These are phyloP conservation scores for Axis porcinus DNA, from an alignment of 2,113 vertebrate genomes.

Conservation along the genomic window DNA sequence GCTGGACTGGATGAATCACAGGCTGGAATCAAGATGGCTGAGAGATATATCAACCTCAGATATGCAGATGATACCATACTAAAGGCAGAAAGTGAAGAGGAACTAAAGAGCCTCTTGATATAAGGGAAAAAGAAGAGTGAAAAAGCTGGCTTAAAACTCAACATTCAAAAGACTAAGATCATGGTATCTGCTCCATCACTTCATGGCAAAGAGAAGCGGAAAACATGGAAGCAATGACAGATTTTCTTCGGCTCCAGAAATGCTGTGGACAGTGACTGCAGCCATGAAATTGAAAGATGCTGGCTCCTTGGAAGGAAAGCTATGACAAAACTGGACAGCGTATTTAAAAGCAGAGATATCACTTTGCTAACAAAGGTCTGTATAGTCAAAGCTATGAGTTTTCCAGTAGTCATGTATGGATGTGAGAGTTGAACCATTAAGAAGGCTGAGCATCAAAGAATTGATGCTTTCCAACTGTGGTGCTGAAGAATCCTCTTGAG, in stretches of 20 bases:
- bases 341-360: not conserved
- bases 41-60: not conserved
- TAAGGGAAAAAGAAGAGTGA: not conserved
- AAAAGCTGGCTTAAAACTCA: not conserved
- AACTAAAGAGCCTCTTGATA: not conserved
- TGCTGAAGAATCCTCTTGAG: not conserved
- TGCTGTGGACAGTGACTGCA: not conserved
- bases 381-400: not conserved
- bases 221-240: not conserved
- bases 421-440: not conserved
- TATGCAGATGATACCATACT: not conserved
- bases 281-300: not conserved
- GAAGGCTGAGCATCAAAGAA: not conserved
- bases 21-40: not conserved
- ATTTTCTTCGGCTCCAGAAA: not conserved
- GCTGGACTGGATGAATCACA: not conserved
- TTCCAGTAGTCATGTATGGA: not conserved
- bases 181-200: not conserved
- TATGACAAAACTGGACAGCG: not conserved
- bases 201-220: not conserved
- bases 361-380: not conserved
- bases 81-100: not conserved
- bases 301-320: not conserved
- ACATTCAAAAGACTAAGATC: not conserved
- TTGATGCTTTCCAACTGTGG: not conserved